Conservation (phyloP, 2,113 vertebrate species). For the Chionomys nivalis region DNA sequence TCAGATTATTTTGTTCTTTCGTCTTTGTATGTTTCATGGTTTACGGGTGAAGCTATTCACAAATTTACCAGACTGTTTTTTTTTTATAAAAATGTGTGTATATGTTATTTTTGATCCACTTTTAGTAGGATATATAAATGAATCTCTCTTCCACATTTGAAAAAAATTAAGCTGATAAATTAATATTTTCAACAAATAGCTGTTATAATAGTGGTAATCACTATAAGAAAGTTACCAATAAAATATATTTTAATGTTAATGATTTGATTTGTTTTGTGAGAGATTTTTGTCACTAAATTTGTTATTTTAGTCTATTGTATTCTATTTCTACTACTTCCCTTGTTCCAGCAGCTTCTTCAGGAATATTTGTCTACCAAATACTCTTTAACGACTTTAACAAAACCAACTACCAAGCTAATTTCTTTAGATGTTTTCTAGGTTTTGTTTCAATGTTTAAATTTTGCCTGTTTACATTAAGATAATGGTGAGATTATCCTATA, state of each 20-base stretch:
- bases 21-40: background rate
- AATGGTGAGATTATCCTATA: background rate
- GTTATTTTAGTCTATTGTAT: background rate
- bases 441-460: background rate
- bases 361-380: background rate
- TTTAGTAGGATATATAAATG: background rate
- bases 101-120: background rate
- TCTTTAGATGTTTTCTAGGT: background rate
- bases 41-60: background rate
- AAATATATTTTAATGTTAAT: constrained; percentile 5
- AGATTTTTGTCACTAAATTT: background rate
- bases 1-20: background rate
- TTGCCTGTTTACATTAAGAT: background rate
- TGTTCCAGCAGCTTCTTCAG: background rate
- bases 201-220: background rate
- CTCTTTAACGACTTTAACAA: background rate
- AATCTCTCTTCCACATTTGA: background rate
- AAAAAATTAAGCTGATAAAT: background rate
- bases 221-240: background rate
- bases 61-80: background rate
- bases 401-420: background rate
- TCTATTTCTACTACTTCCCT: background rate
- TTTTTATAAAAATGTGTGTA: background rate
- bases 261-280: background rate
- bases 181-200: background rate